Evolutionary conservation across 2,113 vertebrate genomes (phyloP).

Genomic region (Macquaria ambigua): DNA sequence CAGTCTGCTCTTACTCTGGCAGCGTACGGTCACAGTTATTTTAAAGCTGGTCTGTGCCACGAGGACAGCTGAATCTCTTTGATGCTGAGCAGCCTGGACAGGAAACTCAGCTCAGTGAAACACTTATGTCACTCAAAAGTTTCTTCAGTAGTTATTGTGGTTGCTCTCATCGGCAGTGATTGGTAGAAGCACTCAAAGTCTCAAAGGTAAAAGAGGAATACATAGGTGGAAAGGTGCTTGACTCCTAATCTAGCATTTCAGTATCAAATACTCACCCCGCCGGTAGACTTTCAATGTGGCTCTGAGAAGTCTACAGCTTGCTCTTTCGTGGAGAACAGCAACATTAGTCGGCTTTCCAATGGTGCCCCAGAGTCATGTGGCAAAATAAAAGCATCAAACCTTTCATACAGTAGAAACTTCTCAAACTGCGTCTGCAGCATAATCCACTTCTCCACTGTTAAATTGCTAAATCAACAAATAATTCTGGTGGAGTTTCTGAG

Average conservation of each 20-base stretch:
- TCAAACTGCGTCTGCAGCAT: not conserved
- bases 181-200: constrained; percentile 3
- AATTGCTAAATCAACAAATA: not conserved
- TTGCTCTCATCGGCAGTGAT: not conserved
- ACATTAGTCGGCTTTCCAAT: not conserved
- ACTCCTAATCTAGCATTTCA: not conserved
- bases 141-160: constrained; percentile 12
- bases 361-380: not conserved
- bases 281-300: not conserved
- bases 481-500: not conserved
- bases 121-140: constrained; percentile 52
- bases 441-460: not conserved
- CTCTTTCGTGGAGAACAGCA: not conserved
- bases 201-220: constrained; percentile 10
- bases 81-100: constrained; percentile 56
- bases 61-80: constrained; percentile 53
- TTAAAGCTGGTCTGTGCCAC: constrained; percentile 57
- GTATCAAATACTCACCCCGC: not conserved
- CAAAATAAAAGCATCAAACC: not conserved
- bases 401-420: not conserved
- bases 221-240: too few species aligned
- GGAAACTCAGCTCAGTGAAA: constrained; percentile 39
- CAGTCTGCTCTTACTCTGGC: constrained; percentile 50
- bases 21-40: constrained; percentile 44
- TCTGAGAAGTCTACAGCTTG: not conserved